Base-by-base conservation (phyloP, 2,888 invertebrate species). In the Lithophane ornitopus region DNA sequence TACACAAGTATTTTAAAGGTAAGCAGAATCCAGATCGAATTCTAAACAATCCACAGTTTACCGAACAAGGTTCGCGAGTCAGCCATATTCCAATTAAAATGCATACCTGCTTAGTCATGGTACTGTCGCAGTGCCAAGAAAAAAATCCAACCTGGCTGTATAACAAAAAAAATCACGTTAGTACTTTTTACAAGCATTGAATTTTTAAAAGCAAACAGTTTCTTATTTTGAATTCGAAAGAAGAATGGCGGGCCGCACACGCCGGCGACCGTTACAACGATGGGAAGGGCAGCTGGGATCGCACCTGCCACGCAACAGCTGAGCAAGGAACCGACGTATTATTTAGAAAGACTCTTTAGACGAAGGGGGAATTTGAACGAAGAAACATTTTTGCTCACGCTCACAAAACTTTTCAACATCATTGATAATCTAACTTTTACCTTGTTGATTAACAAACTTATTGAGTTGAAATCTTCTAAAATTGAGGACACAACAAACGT, bases 291-390 rank as follows among this genome's bases (percentile, higher is more conserved):
- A 92, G 92, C 92, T 92, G 92, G 75, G 78, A 52, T 63, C 85
- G 70, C 92, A 92, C 92, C 91, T 91, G 92, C 90, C 86, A 69
- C 34, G 34, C 65, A 72, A 84, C 90, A 89, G 90, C 90, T 89
- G 87, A 87, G 77, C 78, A 82, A 85, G 83, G 76, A 85, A 80
- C 72, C 68, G 54, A 65, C 76, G 63, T 59, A 78, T 83, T 84
- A 73, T 76, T 70, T 58, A 58, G 77, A 81, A 78, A 44, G 70
- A 74, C 74, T 77, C 65, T 73, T 74, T 66, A 72, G 34, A 82
- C 82, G 66, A 74, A 73, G 83, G 83, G 83, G 74, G 71, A 77
- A 68, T 72, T 58, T 16, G 34, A 46, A 84, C 54, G 41, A 73
- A 76, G 63, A 75, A 77, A 76, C 69, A 76, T 61, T 63, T 65